Evolutionary conservation across 2,888 invertebrate genomes (phyloP).

Genomic region (Ectemnius lituratus): DNA sequence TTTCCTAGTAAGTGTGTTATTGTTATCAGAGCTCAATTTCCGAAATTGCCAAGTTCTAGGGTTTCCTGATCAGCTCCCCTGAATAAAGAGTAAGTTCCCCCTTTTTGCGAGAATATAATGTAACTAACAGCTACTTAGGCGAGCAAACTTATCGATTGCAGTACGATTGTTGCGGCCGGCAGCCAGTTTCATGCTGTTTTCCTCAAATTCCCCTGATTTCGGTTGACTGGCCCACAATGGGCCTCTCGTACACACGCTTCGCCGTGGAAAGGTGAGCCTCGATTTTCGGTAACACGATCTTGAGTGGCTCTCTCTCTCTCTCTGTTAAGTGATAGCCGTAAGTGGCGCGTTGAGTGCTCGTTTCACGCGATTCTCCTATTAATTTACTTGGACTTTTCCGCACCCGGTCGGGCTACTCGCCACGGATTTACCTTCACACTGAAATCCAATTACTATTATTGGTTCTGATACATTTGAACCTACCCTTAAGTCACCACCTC

Average conservation of each 20-base stretch:
- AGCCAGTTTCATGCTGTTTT: constrained; percentile 35
- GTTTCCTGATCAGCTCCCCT: too few relatives aligned
- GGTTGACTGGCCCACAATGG: constrained; percentile 45
- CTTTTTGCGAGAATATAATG: too few relatives aligned
- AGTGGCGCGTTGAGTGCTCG: constrained; percentile 75
- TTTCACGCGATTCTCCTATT: constrained; percentile 76
- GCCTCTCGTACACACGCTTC: constrained; percentile 48
- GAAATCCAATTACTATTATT: constrained; percentile 32
- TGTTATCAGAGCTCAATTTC: too few relatives aligned
- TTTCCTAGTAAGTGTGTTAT: not conserved
- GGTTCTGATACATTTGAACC: not conserved
- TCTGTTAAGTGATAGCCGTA: constrained; percentile 72
- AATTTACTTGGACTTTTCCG: constrained; percentile 67
- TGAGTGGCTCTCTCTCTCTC: constrained; percentile 72
- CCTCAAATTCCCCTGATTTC: constrained; percentile 54
- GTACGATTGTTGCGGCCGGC: constrained; percentile 27
- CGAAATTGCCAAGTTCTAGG: too few relatives aligned
- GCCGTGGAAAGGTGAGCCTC: constrained; percentile 69
- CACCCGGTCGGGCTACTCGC: constrained; percentile 35
- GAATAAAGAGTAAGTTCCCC: too few relatives aligned
- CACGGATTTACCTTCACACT: constrained; percentile 33
- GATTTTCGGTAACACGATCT: constrained; percentile 77
- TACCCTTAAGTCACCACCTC: too few relatives aligned
- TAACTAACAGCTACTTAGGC: constrained; percentile 17
- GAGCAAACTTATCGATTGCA: not conserved